phyloP scores from a whole-genome alignment of 2,113 vertebrate genomes.

The Gasterosteus nipponicus region DNA sequence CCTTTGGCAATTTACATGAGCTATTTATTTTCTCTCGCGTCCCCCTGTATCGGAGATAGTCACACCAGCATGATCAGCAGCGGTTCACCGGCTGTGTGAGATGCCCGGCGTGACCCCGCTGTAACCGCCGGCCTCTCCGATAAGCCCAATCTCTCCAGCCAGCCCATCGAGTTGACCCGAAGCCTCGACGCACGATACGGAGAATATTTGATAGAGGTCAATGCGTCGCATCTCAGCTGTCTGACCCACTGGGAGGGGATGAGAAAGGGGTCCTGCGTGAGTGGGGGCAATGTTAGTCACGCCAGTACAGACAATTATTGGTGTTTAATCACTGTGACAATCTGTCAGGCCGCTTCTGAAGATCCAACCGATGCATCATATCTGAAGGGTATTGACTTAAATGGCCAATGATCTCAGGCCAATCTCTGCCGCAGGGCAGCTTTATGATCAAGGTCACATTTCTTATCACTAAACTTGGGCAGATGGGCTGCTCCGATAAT shows the following conservation, averaged over 20 bases:
- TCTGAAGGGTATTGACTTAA: slow-evolving; percentile 46
- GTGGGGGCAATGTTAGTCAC: too few relatives aligned
- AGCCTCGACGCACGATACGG: slow-evolving; percentile 4
- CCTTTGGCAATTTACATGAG: slow-evolving; percentile 12
- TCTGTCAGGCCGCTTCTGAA: neutral
- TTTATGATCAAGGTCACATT: slow-evolving; percentile 44
- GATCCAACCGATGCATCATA: neutral
- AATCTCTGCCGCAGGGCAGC: slow-evolving; percentile 17
- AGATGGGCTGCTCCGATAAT: neutral
- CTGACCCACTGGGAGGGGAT: slow-evolving; percentile 3
- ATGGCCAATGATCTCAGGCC: slow-evolving; percentile 25
- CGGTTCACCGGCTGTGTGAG: neutral
- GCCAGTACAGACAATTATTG: slow-evolving; percentile 22
- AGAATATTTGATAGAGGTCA: slow-evolving; percentile 35
- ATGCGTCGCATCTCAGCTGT: slow-evolving; percentile 54
- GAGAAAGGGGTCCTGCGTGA: neutral
- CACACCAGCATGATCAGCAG: neutral
- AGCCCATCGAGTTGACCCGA: slow-evolving; percentile 49
- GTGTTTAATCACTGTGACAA: slow-evolving; percentile 17
- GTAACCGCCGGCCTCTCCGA: slow-evolving; percentile 24
- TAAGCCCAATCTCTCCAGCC: slow-evolving; percentile 49
- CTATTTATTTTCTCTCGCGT: neutral
- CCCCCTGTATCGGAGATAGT: neutral
- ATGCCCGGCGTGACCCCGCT: slow-evolving; percentile 15
- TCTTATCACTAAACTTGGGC: neutral